Base-by-base conservation (phyloP, 2,113 vertebrate genomes). In the Sminthopsis crassicaudata region DNA sequence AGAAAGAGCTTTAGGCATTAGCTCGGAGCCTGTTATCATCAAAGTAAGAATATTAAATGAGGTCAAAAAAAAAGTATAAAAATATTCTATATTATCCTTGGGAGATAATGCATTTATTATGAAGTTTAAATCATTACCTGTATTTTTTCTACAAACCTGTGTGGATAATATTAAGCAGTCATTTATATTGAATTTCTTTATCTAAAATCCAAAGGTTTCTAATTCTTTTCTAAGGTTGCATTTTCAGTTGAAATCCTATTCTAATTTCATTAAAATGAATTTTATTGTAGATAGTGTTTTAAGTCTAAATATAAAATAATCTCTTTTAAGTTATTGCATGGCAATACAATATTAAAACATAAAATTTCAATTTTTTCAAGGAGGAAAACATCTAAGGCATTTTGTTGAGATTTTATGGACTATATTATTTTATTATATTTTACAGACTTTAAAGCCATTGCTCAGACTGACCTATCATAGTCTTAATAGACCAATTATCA, bases 1-100 rank as follows among this genome's bases (percentile, higher is more conserved):
- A 24, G 99, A 99, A 95, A 99, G 99, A 96, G 99, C 99, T 98
- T 99, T 99, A 92, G 99, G 99, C 99, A 99, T 99, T 98, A 99
- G 98, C 98, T 99, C 99, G 91, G 99, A 99, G 97, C 99, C 99
- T 99, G 98, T 98, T 96, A 98, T 96, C 96, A 98, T 96, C 96
- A 98, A 97, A 97, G 97, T 92, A 97, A 97, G 91, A 90, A 94
- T 24, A 67, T 99, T 98, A 99, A 91, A 96, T 94, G 42, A 91
- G 60, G 94, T 57, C 67, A 94, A 95, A 96, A 95, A 92, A 90
- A 94, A 42, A 90, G 42, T 23, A 94, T 76, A 97, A 91, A 88
- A 84, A 88, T 22, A 60, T 53, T 96, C 88, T 90, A 93, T 91
- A 93, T 91, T 96, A 90, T 1, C 95, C 93, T 96, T 93, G 96